Evolutionary conservation across 2,888 invertebrate genomes (phyloP).

Genomic region (Lasioglossum pauxillum): DNA sequence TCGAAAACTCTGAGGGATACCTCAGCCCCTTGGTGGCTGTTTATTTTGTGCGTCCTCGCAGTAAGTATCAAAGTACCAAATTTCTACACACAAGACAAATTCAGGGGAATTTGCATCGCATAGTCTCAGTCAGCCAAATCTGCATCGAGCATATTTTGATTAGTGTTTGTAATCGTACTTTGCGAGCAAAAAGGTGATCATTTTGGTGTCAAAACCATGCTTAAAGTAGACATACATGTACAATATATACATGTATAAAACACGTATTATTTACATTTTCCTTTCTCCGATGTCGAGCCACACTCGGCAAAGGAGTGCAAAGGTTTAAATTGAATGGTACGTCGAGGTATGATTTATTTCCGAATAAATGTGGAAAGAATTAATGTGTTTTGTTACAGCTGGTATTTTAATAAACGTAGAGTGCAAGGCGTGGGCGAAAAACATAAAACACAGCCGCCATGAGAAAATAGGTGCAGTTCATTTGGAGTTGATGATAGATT

Average conservation of each 20-base stretch:
- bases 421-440: conserved; percentile 90
- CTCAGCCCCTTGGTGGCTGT: conserved; percentile 95
- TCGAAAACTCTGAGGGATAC: conserved; percentile 93
- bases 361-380: neutral
- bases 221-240: too few relatives aligned
- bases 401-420: conserved; percentile 89
- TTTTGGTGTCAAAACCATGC: too few relatives aligned
- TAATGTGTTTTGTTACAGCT: conserved; percentile 83
- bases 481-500: conserved; percentile 89
- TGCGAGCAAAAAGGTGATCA: too few relatives aligned
- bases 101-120: neutral
- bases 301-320: too few relatives aligned
- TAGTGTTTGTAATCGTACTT: too few relatives aligned
- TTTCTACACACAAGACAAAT: neutral
- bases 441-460: conserved; percentile 89
- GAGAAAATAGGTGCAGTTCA: conserved; percentile 90
- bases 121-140: too few relatives aligned
- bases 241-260: too few relatives aligned
- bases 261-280: too few relatives aligned
- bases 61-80: conserved; percentile 87
- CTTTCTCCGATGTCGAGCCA: too few relatives aligned
- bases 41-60: conserved; percentile 91
- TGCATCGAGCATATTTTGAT: too few relatives aligned
- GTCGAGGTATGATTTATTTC: neutral
- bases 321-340: neutral